These are phyloP conservation scores for Meleagris gallopavo DNA, from an alignment of 2,113 vertebrate species.

Conservation along the genomic window DNA sequence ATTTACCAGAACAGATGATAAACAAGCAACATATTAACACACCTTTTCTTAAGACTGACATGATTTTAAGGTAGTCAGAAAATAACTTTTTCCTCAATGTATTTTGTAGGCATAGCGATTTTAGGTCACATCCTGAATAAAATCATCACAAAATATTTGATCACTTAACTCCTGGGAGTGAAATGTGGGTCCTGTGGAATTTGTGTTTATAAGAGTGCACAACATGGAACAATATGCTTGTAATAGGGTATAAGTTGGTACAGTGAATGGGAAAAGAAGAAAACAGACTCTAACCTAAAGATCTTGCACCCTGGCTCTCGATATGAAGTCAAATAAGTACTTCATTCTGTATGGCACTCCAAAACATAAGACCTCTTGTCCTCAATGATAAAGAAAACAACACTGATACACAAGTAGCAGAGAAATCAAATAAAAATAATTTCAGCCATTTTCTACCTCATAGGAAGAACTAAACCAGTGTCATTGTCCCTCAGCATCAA, in stretches of 20 bases:
- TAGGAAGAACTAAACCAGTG: background rate
- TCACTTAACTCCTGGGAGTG: background rate
- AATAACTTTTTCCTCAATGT: background rate
- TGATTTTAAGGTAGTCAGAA: background rate
- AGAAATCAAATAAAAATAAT: conserved; percentile 24
- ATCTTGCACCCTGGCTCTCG: background rate
- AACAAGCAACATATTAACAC: background rate
- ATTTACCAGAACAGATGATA: background rate
- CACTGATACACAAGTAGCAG: background rate
- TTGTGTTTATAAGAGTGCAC: background rate
- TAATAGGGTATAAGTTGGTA: background rate
- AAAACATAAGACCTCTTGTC: background rate
- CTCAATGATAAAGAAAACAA: background rate
- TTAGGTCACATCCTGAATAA: background rate
- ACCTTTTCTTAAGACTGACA: background rate
- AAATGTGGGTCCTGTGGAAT: background rate
- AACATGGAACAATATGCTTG: background rate
- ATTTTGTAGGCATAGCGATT: background rate
- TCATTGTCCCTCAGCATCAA: background rate
- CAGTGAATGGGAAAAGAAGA: background rate
- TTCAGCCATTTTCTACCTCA: background rate
- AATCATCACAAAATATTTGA: background rate
- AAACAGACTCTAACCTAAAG: background rate
- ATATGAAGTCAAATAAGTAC: background rate
- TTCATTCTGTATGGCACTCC: background rate